These are phyloP conservation scores for Yponomeuta cagnagella DNA, from an alignment of 2,888 invertebrate species.

Conservation along the genomic window DNA sequence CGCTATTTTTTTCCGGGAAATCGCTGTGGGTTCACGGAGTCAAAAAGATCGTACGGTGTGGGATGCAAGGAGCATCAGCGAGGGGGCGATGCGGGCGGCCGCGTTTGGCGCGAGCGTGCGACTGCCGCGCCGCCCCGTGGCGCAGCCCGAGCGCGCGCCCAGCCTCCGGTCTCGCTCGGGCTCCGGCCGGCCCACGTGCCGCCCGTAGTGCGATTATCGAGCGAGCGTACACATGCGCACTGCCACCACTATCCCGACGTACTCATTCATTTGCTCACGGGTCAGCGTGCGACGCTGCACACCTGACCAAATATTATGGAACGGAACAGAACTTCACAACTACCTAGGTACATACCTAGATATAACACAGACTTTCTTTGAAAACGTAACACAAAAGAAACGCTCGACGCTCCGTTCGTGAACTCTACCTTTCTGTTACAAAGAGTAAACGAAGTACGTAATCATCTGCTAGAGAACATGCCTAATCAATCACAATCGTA, in stretches of 20 bases:
- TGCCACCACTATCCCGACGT: constrained; percentile 27
- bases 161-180: constrained; percentile 10
- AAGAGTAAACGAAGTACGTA: too few relatives aligned
- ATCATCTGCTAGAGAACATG: too few relatives aligned
- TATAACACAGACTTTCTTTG: not conserved
- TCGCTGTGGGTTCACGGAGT: not conserved
- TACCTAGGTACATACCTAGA: constrained; percentile 13
- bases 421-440: not conserved
- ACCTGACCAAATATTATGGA: constrained; percentile 71
- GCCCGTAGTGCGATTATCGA: constrained; percentile 65
- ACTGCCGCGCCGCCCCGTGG: constrained; percentile 38
- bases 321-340: not conserved
- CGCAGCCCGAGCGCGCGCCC: constrained; percentile 7
- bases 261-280: constrained; percentile 61
- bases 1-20: not conserved
- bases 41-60: constrained; percentile 2
- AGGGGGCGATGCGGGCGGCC: constrained; percentile 37
- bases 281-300: constrained; percentile 33
- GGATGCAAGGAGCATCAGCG: constrained; percentile 28
- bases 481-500: too few relatives aligned
- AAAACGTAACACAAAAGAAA: not conserved
- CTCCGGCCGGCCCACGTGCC: constrained; percentile 42
- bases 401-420: not conserved
- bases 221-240: constrained; percentile 69
- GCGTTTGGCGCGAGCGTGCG: constrained; percentile 56